These are phyloP conservation scores for Anolis carolinensis DNA, from an alignment of 2,113 vertebrate genomes.

Conservation along the genomic window DNA sequence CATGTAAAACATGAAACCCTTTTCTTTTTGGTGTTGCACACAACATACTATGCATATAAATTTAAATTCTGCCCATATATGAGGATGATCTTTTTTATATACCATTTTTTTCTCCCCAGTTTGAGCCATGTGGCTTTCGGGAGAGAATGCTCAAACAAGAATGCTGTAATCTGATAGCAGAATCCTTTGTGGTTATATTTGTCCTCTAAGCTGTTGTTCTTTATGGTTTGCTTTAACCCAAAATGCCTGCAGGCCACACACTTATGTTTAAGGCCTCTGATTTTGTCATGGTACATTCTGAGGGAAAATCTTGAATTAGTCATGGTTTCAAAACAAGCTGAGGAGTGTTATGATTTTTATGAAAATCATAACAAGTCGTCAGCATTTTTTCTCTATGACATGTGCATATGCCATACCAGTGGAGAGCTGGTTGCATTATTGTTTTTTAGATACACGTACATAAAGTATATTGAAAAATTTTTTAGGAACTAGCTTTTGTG, in stretches of 20 bases:
- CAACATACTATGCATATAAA: not conserved
- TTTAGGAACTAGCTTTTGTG: not conserved
- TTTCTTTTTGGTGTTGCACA: not conserved
- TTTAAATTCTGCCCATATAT: slow-evolving; percentile 21
- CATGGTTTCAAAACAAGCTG: slow-evolving; percentile 44
- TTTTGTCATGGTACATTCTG: slow-evolving; percentile 67
- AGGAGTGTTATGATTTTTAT: slow-evolving; percentile 15
- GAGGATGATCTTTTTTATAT: slow-evolving; percentile 34
- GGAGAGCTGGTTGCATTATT: not conserved
- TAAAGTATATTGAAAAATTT: not conserved
- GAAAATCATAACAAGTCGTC: slow-evolving; percentile 22
- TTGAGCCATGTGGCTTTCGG: slow-evolving; percentile 31
- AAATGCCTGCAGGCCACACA: slow-evolving; percentile 56
- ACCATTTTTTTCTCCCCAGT: slow-evolving; percentile 14
- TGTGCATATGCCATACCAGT: slow-evolving; percentile 9
- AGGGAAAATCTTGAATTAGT: slow-evolving; percentile 67
- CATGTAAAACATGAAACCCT: not conserved
- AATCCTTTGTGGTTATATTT: slow-evolving; percentile 51
- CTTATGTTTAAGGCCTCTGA: slow-evolving; percentile 62
- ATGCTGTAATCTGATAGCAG: slow-evolving; percentile 47
- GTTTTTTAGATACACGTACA: too few species aligned
- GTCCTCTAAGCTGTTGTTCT: slow-evolving; percentile 39
- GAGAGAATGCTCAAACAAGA: slow-evolving; percentile 33
- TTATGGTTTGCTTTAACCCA: slow-evolving; percentile 50
- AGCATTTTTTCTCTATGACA: slow-evolving; percentile 11